Base-by-base conservation (phyloP, 2,113 vertebrate species). In the Pygoscelis adeliae region DNA sequence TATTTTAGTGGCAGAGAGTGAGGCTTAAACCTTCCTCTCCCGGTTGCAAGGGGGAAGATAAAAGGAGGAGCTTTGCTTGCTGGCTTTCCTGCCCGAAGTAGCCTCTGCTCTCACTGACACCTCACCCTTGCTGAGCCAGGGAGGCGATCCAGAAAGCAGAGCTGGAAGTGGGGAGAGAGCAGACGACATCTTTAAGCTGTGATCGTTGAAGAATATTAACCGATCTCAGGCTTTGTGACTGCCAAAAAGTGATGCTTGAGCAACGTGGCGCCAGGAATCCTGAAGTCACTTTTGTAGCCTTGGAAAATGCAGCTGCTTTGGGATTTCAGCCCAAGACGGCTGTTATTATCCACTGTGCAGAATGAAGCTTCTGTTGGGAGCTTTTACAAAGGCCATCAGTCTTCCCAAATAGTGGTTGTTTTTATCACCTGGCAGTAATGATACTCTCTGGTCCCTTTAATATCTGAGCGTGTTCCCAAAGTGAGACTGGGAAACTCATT, bases 221-320 rank as follows among this genome's bases (percentile, higher is more conserved):
- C 2, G 30, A 58, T 79, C 73, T 67, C 32, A 13, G 72, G 90
- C 76, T 95, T 91, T 93, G 76, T 63, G 83, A 71, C 47, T 91
- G 89, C 90, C 83, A 85, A 58, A 91, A 89, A 76, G 29, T 30
- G 40, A 79, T 59, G 66, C 87, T 84, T 63, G 81, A 93, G 73
- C 88, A 90, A 72, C 1, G 55, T 59, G 17, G 91, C 50, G 89
- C 90, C 96, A 95, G 91, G 27, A 96, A 93, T 91, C 87, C 87
- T 96, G 72, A 96, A 96, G 91, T 95, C 89, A 96, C 87, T 97
- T 96, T 87, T 89, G 66, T 85, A 95, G 96, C 91, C 67, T 90
- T 94, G 97, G 93, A 87, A 87, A 93, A 92, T 36, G 91, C 93
- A 96, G 88, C 96, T 97, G 94, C 90, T 95, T 96, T 93, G 61